phyloP scores from a whole-genome alignment of 2,113 vertebrate species.

The Sander lucioperca region DNA sequence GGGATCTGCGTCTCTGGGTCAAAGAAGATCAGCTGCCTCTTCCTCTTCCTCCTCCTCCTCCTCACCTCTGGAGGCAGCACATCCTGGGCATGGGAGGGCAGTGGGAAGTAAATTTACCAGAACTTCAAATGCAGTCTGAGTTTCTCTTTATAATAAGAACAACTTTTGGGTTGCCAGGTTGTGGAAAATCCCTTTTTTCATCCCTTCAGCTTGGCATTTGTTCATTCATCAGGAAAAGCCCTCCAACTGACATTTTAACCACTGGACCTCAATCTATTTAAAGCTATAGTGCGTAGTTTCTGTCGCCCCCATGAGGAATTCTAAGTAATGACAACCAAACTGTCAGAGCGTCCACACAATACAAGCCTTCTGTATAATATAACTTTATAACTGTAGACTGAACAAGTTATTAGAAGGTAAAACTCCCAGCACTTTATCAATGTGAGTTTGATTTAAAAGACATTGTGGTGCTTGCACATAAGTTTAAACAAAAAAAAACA shows the following conservation, averaged over 20 bases:
- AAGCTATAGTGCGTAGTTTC: too few species aligned
- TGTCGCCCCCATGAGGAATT: too few species aligned
- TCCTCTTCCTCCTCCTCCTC: slow-evolving; percentile 33
- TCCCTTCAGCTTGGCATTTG: not conserved
- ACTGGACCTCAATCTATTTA: not conserved
- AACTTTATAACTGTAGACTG: not conserved
- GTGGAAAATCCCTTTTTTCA: not conserved
- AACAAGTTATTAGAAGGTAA: not conserved
- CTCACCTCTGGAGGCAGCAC: slow-evolving; percentile 28
- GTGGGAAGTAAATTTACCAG: not conserved
- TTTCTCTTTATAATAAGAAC: not conserved
- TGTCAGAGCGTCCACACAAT: too few species aligned
- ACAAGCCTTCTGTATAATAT: too few species aligned
- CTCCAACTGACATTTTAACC: not conserved
- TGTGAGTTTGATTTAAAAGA: not conserved
- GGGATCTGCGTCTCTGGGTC: slow-evolving; percentile 79
- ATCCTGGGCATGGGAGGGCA: slow-evolving; percentile 11
- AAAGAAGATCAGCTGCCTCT: slow-evolving; percentile 80
- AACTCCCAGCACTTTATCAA: not conserved
- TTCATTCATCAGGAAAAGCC: not conserved
- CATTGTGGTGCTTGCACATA: not conserved
- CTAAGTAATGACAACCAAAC: too few species aligned
- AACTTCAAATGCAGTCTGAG: not conserved
- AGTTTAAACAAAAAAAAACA: not conserved
- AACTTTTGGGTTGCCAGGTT: not conserved